Base-by-base conservation (phyloP, 2,113 vertebrate species). In the Cnemophilus loriae region DNA sequence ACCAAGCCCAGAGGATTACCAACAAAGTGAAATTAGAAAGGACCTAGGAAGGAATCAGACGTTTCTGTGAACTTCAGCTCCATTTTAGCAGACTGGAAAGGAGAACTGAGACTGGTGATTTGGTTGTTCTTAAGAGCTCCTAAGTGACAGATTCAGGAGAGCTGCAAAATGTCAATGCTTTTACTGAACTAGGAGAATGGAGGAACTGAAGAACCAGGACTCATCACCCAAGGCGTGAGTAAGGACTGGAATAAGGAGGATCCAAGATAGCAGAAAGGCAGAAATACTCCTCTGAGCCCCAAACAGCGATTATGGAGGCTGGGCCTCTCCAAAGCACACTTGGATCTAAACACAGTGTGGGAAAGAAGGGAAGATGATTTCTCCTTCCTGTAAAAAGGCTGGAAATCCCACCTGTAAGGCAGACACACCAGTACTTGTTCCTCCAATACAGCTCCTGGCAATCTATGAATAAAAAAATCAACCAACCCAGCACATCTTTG, bases 141-240 rank as follows among this genome's bases (percentile, higher is more conserved):
- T 35, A 10, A 83, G 35, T 6, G 60, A 42, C 55, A 77, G 35
- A 13, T 33, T n/a, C 16, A 10, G 24, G 11, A 47, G 28, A 23
- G 18, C 67, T 76, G 21, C 59, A 50, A 90, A 56, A 44, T 3
- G 39, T 6, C 70, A 39, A 0, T 5, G 67, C 35, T 68, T 19
- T 37, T 0, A 28, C 9, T 49, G 55, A 41, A 0, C 26, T 4
- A 16, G 53, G 32, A 81, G 46, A n/a, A 17, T 0, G 5, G 30
- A 67, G 41, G 21, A 53, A 16, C 8, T 27, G 37, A 52, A 46
- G 15, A 39, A 32, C 3, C 63, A 33, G n/a, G 28, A 7, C 10
- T 32, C 70, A 7, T 26, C 55, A 37, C 18, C 26, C 85, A 46
- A 30, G 39, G 56, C 18, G 4, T 9, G 16, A 1, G 20, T 5